Conservation (phyloP, 2,113 vertebrate genomes). For the Guaruba guarouba region DNA sequence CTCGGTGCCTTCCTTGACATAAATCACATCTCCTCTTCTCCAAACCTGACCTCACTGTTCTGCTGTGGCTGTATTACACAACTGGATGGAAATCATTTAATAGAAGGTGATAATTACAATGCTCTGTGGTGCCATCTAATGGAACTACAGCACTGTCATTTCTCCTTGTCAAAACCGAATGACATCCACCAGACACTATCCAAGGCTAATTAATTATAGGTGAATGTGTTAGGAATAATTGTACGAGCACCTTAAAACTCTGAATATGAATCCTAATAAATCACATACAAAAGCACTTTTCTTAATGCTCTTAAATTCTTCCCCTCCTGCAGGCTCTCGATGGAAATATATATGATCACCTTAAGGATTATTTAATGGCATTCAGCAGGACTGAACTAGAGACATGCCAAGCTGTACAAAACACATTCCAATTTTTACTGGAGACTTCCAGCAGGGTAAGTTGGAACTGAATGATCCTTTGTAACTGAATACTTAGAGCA, state of each 20-base stretch:
- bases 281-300: not conserved
- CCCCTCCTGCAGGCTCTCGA: conserved; percentile 82
- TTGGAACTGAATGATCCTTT: not conserved
- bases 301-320: not conserved
- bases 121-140: conserved; percentile 61
- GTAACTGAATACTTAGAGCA: not conserved
- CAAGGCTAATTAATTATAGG: not conserved
- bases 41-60: not conserved
- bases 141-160: not conserved
- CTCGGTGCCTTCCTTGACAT: not conserved
- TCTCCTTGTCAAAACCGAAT: not conserved
- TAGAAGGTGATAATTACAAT: not conserved
- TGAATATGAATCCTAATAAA: accelerated
- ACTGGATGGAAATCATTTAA: not conserved
- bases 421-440: conserved; percentile 95
- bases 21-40: not conserved
- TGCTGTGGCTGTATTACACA: not conserved
- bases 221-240: not conserved
- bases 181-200: accelerated
- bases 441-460: conserved; percentile 94
- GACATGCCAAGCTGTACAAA: conserved; percentile 91
- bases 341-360: conserved; percentile 89
- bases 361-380: conserved; percentile 93
- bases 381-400: conserved; percentile 95
- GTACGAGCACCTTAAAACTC: accelerated